Conservation (phyloP, 2,113 vertebrate genomes). For the Brienomyrus longianalis region DNA sequence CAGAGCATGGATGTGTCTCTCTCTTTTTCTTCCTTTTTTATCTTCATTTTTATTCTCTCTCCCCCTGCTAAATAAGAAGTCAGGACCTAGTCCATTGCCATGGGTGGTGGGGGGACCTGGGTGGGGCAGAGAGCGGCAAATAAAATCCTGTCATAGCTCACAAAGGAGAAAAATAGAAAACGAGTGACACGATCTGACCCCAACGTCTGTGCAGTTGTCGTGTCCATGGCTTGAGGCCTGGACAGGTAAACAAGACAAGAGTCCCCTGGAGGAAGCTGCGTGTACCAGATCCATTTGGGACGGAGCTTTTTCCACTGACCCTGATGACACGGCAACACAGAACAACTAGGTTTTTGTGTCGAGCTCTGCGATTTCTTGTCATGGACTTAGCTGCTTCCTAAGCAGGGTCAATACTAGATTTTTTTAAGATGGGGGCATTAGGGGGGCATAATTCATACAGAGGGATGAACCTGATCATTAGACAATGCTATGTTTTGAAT, state of each 20-base stretch:
- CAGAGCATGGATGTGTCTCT: background rate
- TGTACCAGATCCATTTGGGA: slow-evolving; percentile 10
- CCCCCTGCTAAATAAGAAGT: slow-evolving; percentile 2
- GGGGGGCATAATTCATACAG: background rate
- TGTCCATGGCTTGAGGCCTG: slow-evolving; percentile 16
- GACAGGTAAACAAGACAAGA: slow-evolving; percentile 42
- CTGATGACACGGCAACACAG: slow-evolving; percentile 18
- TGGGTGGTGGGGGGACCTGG: background rate
- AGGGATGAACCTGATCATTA: background rate
- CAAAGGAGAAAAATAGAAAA: slow-evolving; percentile 44
- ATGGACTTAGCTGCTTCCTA: background rate
- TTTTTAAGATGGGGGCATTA: background rate
- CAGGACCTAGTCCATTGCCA: slow-evolving; percentile 17
- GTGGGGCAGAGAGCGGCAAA: slow-evolving; percentile 21
- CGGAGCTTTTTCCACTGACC: background rate
- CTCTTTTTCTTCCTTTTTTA: background rate
- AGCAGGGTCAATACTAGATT: background rate
- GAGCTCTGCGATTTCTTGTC: slow-evolving; percentile 36
- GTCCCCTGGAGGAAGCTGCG: slow-evolving; percentile 24
- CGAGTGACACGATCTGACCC: background rate
- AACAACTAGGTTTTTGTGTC: slow-evolving; percentile 59
- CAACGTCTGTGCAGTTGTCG: background rate
- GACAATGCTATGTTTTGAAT: background rate
- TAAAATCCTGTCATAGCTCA: slow-evolving; percentile 50
- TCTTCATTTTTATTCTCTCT: background rate